These are phyloP conservation scores for Lepetodrilus schrolli DNA, from an alignment of 2,888 invertebrate genomes.

Conservation along the genomic window DNA sequence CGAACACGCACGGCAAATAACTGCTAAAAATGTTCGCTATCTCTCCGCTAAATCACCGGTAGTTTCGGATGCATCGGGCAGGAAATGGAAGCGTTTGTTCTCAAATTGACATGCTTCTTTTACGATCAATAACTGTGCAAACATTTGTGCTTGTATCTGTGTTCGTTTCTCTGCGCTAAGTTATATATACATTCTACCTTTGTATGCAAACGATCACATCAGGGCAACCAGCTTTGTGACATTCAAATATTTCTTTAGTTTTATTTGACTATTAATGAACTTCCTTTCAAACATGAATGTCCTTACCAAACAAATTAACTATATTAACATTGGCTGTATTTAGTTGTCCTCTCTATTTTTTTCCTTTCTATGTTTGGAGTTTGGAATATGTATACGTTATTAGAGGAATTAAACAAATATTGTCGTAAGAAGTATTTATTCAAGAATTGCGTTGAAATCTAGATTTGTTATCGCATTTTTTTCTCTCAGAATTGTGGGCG, in stretches of 20 bases:
- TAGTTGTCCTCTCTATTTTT: neutral
- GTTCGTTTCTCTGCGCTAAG: neutral
- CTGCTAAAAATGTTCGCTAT: neutral
- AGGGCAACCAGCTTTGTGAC: neutral
- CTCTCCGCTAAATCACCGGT: neutral
- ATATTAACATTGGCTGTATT: neutral
- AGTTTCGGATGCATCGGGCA: neutral
- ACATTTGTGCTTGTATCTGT: neutral
- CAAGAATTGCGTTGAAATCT: no score
- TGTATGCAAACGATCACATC: neutral
- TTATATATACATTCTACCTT: neutral
- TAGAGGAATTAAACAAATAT: no score
- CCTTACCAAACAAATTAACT: neutral
- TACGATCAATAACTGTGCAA: neutral
- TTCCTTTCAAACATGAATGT: slow-evolving; percentile 3
- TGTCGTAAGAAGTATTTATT: no score
- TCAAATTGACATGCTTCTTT: slow-evolving; percentile 1
- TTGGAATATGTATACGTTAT: no score
- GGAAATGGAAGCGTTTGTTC: neutral
- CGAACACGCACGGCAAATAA: slow-evolving; percentile 11
- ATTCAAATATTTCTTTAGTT: slow-evolving; percentile 21
- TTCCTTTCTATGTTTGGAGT: no score
- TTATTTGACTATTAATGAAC: neutral
- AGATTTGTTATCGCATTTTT: no score
- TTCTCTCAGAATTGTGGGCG: no score